These are phyloP conservation scores for Heliconius congener DNA, from an alignment of 1,140 invertebrate species.

Conservation along the genomic window DNA sequence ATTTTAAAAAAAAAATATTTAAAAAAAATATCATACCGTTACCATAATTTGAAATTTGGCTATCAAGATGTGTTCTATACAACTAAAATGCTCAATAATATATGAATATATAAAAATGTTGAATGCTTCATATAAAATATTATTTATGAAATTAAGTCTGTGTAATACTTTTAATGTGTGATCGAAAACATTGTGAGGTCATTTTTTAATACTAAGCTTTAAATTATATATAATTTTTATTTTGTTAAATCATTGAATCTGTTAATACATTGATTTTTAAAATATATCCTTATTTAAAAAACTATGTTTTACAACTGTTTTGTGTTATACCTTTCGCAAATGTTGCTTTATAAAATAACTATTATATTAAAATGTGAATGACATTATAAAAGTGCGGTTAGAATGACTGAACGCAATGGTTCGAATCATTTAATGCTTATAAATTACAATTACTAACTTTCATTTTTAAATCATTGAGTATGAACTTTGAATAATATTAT, in stretches of 20 bases:
- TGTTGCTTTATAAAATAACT: too few relatives aligned
- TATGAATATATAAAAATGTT: background rate
- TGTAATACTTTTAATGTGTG: background rate
- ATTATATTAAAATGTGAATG: too few relatives aligned
- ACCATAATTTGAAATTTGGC: background rate
- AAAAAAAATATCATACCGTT: too few relatives aligned
- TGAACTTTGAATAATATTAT: background rate
- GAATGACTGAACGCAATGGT: too few relatives aligned
- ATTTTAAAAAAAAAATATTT: background rate
- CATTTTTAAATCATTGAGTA: background rate
- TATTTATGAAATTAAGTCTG: background rate
- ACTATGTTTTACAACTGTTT: background rate
- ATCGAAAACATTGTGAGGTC: background rate
- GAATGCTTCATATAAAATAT: background rate
- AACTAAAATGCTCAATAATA: background rate
- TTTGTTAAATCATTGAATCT: background rate
- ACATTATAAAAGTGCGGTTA: too few relatives aligned
- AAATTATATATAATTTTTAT: background rate
- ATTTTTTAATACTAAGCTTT: background rate
- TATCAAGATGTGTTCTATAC: background rate
- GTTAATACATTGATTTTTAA: background rate
- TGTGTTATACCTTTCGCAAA: too few relatives aligned
- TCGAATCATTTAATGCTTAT: background rate
- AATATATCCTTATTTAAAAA: background rate
- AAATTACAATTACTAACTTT: background rate